Base-by-base conservation (phyloP, 2,797 vertebrate species). In the Sebastes paucispinis region DNA sequence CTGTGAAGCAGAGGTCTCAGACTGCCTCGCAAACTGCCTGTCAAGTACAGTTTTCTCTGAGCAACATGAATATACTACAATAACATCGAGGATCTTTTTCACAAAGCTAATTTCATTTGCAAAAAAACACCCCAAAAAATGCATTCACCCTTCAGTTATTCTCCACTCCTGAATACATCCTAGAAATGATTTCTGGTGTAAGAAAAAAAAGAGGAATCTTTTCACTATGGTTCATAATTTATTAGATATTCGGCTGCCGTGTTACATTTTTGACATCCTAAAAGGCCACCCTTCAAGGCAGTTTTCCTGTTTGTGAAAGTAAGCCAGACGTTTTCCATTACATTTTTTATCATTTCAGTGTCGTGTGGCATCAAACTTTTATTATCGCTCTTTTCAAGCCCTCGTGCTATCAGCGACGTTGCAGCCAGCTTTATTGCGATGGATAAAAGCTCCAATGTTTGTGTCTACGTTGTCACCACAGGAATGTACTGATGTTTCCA, bases 231-330 rank as follows among this genome's bases (percentile, higher is more conserved):
- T 50, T 4, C 12, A 43, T 43, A 12, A 67, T 63, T 70, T 14
- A 55, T 50, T 62, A 55, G 18, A 27, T 52, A 20, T 63, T 64
- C 16, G 54, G 4, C 32, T 57, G 50, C 50, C 13, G 16, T 55
- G 55, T 32, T 50, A 36, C 1, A 5, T 69, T 73, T 75, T 58
- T 70, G 25, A 65, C 69, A 81, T 54, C 62, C 24, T 36, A n/a
- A 73, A 68, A 77, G 4, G 34, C 29, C 22, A 43, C n/a, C 12
- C 16, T 34, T 73, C 52, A 66, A 60, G 58, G 59, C 13, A n/a
- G 32, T n/a, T 68, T 72, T 65, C 34, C 6, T 39, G n/a, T 74
- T 68, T 77, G 31, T 54, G 50, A 76, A 27, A 52, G 63, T 29
- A 14, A 74, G 27, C 32, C 1, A 1, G 24, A 22, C 13, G 18